Percentiles rank a stretch among this genome's conserved stretches.
These are phyloP conservation scores for Phalacrocorax carbo DNA, from an alignment of 2,113 vertebrate species.

Conservation along the genomic window DNA sequence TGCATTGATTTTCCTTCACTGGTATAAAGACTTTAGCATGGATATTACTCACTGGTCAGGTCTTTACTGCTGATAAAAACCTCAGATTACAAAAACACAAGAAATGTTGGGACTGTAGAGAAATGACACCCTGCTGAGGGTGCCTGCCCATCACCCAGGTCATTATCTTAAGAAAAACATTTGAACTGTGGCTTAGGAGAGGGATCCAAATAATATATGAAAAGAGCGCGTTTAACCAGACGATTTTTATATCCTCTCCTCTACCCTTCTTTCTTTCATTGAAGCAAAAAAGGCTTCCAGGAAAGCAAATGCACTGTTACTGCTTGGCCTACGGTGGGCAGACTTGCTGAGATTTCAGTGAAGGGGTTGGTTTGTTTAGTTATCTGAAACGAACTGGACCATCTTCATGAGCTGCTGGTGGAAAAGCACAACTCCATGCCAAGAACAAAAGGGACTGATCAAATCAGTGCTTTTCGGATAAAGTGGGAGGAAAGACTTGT, in stretches of 20 bases:
- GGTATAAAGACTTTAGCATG: slow-evolving; percentile 56
- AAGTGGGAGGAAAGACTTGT: slow-evolving; percentile 58
- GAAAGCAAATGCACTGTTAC: not conserved
- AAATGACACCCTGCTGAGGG: not conserved
- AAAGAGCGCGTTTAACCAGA: not conserved
- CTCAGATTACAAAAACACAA: not conserved
- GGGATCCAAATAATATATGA: not conserved
- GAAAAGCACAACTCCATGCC: not conserved
- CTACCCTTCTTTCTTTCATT: not conserved
- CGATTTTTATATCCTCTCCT: not conserved
- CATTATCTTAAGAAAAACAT: not conserved
- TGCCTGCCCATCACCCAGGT: not conserved
- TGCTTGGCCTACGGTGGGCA: rapidly evolving
- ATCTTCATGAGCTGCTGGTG: not conserved
- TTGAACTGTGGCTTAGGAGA: not conserved
- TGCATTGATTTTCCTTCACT: slow-evolving; percentile 72
- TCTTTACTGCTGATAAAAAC: slow-evolving; percentile 55
- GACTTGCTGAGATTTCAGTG: not conserved
- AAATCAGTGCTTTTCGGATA: slow-evolving; percentile 38
- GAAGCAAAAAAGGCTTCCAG: not conserved
- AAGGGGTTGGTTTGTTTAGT: not conserved
- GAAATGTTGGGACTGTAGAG: not conserved
- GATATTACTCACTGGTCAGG: slow-evolving; percentile 61
- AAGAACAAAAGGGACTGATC: slow-evolving; percentile 39
- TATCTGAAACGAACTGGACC: not conserved